Evolutionary conservation across 2,113 vertebrate genomes (phyloP), one percentile per base, ranked within the genome.

Genomic region (Pomatostomus ruficeps): DNA sequence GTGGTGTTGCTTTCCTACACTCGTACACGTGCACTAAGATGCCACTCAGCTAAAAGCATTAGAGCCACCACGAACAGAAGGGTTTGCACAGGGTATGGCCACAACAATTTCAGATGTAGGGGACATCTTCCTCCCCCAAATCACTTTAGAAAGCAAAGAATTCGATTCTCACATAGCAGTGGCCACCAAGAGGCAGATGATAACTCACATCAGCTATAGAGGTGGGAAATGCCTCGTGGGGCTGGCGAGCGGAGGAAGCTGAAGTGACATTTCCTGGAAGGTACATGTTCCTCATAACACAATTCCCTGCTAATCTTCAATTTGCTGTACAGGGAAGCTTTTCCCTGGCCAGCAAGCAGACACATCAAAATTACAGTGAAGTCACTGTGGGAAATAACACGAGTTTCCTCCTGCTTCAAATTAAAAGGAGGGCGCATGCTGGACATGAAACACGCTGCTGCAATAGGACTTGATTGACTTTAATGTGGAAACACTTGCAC

Each of bases 141-240:
- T 66, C 57, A 57, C 40, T 73, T 75, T 13, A 58, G 70, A 43
- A 83, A 91, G 57, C 36, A 65, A 59, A 43, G 49, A 75, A 63
- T 73, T 79, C 4, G 12, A 52, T 79, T 68, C 40, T 15, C 3
- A 5, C 10, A 1, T 42, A n/a, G 65, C 11, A 22, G 42, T 31
- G 89, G 82, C 70, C 57, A 22, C 71, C 25, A 62, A 86, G 75
- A 91, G 12, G 58, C 84, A 70, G 36, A 67, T 45, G 63, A 77
- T 90, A 89, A 86, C 58, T 97, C 88, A 95, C 22, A 45, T 12
- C 80, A 92, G 66, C 88, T 88, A 92, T 68, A 79, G 83, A 93
- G 63, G 82, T 26, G 66, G 59, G 42, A 91, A 85, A 62, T 68
- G 4, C 45, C 88, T 95, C 42, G 43, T 5, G 29, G 59, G 85